These are phyloP conservation scores for Drosophila nr. fundita DNA, from an alignment of 2,888 invertebrate genomes.

Conservation along the genomic window DNA sequence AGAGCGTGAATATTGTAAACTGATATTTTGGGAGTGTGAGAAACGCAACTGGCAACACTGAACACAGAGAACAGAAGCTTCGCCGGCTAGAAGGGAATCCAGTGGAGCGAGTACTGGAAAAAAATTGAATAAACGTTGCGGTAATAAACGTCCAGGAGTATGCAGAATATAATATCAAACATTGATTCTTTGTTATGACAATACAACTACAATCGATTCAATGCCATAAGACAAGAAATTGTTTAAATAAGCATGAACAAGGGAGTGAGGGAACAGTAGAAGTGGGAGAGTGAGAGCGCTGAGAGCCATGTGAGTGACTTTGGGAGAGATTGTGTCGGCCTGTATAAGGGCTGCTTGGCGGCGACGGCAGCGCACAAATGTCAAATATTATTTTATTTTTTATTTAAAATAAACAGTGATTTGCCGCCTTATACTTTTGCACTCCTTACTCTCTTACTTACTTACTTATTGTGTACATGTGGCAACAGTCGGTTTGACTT, in stretches of 20 bases:
- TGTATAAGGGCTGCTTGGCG: conserved; percentile 21
- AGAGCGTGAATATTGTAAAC: neutral
- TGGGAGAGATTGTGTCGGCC: neutral
- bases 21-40: neutral
- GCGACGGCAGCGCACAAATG: conserved; percentile 34
- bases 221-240: neutral
- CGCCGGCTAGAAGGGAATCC: conserved; percentile 38
- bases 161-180: neutral
- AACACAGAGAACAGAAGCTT: conserved; percentile 10
- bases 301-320: neutral
- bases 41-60: conserved; percentile 1
- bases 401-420: conserved; percentile 19
- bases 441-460: neutral
- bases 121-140: neutral
- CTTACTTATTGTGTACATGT: neutral
- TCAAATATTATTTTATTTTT: conserved; percentile 19
- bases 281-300: conserved; percentile 4
- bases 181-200: conserved; percentile 9
- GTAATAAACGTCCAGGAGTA: neutral
- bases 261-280: neutral
- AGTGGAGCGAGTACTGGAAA: conserved; percentile 56
- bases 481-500: conserved; percentile 8
- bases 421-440: neutral
- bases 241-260: conserved; percentile 26
- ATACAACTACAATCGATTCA: conserved; percentile 2